phyloP scores from a whole-genome alignment of 2,113 vertebrate genomes.

The Brachypodius melanocephalos region DNA sequence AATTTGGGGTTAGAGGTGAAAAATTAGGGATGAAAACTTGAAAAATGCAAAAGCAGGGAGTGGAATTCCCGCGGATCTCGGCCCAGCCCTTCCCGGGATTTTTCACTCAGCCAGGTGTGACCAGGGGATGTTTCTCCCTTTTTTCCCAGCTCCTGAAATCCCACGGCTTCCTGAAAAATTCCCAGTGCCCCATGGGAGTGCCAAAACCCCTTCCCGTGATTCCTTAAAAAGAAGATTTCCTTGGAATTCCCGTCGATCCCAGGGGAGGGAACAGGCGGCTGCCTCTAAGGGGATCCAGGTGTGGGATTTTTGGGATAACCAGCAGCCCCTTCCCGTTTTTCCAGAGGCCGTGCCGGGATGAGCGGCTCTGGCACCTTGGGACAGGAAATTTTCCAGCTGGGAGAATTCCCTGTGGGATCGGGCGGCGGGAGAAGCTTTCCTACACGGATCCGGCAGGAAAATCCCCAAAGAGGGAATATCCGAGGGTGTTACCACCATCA shows the following conservation, averaged over 20 bases:
- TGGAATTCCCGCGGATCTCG: too few species aligned
- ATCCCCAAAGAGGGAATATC: background rate
- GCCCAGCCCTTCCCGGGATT: too few species aligned
- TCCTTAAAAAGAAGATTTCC: background rate
- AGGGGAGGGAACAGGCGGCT: too few species aligned
- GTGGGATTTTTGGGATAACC: background rate
- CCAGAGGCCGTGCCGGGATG: background rate
- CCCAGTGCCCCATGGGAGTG: too few species aligned
- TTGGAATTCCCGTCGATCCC: too few species aligned
- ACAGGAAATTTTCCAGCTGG: background rate
- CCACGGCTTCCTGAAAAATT: too few species aligned
- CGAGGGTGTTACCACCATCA: fast-evolving
- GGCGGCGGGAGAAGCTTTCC: background rate
- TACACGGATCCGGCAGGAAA: background rate
- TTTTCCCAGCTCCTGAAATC: background rate
- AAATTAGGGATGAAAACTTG: background rate
- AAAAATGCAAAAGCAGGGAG: too few species aligned
- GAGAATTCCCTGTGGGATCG: background rate
- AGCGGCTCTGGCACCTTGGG: background rate
- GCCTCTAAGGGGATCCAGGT: background rate
- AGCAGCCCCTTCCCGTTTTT: background rate
- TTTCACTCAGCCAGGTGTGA: too few species aligned
- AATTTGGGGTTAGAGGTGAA: background rate
- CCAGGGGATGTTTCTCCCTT: too few species aligned
- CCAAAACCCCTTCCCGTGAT: background rate